Evolutionary conservation across 2,113 vertebrate species (phyloP), one percentile per base, ranked within the genome.

Genomic region (Pachypanchax playfairii): DNA sequence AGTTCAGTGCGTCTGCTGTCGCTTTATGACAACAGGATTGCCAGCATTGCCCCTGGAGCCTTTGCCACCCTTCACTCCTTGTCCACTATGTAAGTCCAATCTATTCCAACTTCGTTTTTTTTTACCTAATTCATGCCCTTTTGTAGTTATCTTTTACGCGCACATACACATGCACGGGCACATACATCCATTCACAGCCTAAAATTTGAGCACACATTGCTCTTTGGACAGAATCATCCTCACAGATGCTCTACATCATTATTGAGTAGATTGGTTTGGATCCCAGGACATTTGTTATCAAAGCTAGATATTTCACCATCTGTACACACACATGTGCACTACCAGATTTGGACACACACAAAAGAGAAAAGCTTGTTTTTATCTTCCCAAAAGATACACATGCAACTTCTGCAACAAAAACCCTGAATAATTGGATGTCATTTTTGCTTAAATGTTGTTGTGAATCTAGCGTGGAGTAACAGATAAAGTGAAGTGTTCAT

Each of bases 1-100:
- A 97, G 95, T 76, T 96, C 97, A 0, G 96, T 99, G 60, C 92
- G 97, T 21, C 91, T 99, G 72, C 93, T 99, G 9, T 99, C 97
- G 0, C 93, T 99, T 12, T 99, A 98, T 2, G 97, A 99, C 91
- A 99, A 99, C 72, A 92, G 92, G 56, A 97, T 99, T 86, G 92
- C 92, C 87, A 96, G 95, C 63, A 95, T 99, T 77, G 94, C 94
- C 54, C 96, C 96, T 0, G 97, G 96, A 77, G 94, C 97, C 83
- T 99, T 99, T 90, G 92, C 90, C 88, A 98, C 96, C 0, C 92
- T 99, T 4, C 94, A 98, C 75, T 98, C 97, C 47, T 90, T 99
- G 76, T 98, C 97, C 39, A 98, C 97, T 73, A 98, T 99, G 97
- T 99, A 76, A 95, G 97, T 92, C 24, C 4, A n/a, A 35, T 35